Evolutionary conservation across 2,113 vertebrate genomes (phyloP).

Genomic region (Scortum barcoo): DNA sequence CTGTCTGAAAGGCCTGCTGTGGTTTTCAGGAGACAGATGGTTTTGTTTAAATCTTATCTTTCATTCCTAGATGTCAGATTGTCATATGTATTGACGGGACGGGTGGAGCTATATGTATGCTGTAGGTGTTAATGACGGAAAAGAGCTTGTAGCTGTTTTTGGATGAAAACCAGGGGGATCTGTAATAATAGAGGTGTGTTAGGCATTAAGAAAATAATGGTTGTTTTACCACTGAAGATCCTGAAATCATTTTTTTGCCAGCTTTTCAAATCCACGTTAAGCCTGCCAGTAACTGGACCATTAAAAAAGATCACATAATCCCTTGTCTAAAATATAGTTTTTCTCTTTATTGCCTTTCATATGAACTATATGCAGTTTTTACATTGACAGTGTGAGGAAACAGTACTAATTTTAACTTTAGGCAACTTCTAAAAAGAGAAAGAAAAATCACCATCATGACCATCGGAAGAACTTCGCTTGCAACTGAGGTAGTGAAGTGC

Average conservation of each 20-base stretch:
- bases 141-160: conserved; percentile 12
- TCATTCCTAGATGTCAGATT: conserved; percentile 39
- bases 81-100: conserved; percentile 3
- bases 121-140: conserved; percentile 9
- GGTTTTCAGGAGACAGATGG: conserved; percentile 25
- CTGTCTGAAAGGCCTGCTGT: conserved; percentile 44
- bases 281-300: conserved; percentile 4
- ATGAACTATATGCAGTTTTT: not conserved
- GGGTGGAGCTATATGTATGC: not conserved
- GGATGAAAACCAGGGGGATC: conserved; percentile 2
- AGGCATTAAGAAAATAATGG: not conserved
- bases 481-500: too few relatives aligned
- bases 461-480: too few relatives aligned
- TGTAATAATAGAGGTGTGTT: not conserved
- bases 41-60: conserved; percentile 57
- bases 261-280: conserved; percentile 4
- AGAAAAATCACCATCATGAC: not conserved
- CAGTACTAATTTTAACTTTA: not conserved
- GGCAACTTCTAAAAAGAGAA: not conserved
- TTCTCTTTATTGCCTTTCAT: not conserved
- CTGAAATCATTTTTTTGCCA: conserved; percentile 13
- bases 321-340: not conserved
- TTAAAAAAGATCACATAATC: not conserved
- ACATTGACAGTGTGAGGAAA: not conserved
- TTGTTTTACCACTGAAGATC: conserved; percentile 16